These are phyloP conservation scores for Notechis scutatus DNA, from an alignment of 2,113 vertebrate species.

Conservation along the genomic window DNA sequence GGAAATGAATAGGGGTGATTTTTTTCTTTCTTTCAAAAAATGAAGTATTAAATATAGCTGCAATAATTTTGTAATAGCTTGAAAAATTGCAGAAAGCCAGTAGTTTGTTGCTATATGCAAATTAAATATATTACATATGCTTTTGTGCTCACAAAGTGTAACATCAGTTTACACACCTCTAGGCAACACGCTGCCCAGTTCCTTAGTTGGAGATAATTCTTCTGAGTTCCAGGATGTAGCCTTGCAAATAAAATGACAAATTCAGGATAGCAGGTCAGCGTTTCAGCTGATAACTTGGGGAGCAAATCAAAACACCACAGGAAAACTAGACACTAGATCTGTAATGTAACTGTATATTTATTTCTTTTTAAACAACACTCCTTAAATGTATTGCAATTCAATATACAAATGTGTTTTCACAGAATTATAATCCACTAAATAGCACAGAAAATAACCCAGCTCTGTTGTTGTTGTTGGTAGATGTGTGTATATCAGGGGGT, in stretches of 20 bases:
- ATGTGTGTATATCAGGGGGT: constrained; percentile 35
- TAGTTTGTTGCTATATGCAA: neutral
- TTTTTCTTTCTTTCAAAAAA: neutral
- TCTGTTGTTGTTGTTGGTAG: constrained; percentile 35
- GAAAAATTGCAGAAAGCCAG: neutral
- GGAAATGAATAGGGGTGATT: neutral
- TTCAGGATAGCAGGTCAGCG: neutral
- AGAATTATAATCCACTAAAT: constrained; percentile 83
- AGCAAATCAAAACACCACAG: constrained; percentile 61
- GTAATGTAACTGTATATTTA: constrained; percentile 77
- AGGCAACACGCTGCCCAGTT: neutral
- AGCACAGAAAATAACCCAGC: constrained; percentile 78
- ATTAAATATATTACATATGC: neutral
- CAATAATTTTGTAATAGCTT: neutral
- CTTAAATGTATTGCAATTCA: constrained; percentile 78
- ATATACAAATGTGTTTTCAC: constrained; percentile 85
- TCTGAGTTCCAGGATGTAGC: neutral
- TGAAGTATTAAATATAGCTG: neutral
- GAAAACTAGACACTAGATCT: constrained; percentile 72
- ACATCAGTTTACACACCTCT: neutral
- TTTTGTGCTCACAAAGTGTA: neutral
- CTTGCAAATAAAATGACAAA: neutral
- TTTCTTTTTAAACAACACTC: constrained; percentile 85
- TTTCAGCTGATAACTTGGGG: constrained; percentile 21
- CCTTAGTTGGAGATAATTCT: neutral